phyloP scores from a whole-genome alignment of 1,140 invertebrate genomes.

The Polyergus mexicanus region DNA sequence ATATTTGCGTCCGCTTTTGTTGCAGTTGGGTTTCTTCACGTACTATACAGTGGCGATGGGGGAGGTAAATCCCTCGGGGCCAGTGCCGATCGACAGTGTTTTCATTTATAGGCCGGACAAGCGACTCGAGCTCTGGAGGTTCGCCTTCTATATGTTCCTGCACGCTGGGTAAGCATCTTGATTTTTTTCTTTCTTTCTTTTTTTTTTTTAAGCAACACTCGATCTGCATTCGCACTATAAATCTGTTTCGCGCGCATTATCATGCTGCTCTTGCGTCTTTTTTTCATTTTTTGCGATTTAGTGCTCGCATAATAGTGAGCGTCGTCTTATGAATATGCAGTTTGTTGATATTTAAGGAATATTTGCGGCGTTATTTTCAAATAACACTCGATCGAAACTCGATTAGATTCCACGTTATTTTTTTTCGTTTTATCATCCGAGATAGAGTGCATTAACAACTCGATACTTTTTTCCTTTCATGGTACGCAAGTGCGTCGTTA shows the following conservation, averaged over 20 bases:
- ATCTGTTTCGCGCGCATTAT: not conserved
- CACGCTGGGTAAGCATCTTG: slow-evolving; percentile 93
- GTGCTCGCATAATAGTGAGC: not conserved
- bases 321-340: not conserved
- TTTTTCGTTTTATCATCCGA: not conserved
- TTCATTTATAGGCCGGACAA: slow-evolving; percentile 98
- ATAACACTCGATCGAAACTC: slow-evolving; percentile 8
- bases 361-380: slow-evolving; percentile 25
- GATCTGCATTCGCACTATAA: not conserved
- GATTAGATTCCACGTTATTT: not conserved
- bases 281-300: not conserved
- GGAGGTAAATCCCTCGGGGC: slow-evolving; percentile 94
- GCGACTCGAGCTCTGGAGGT: slow-evolving; percentile 96
- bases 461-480: not conserved
- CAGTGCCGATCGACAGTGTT: slow-evolving; percentile 96
- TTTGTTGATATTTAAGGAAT: slow-evolving; percentile 8
- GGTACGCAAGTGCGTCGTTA: slow-evolving; percentile 31
- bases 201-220: not conserved
- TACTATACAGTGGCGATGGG: slow-evolving; percentile 95
- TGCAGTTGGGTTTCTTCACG: slow-evolving; percentile 96
- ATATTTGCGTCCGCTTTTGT: slow-evolving; percentile 69
- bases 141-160: slow-evolving; percentile 97
- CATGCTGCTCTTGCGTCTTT: not conserved
- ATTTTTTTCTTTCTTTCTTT: slow-evolving; percentile 2
- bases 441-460: not conserved